Base-by-base conservation (phyloP, 1,140 invertebrate species). In the Sarcophaga peregrina region DNA sequence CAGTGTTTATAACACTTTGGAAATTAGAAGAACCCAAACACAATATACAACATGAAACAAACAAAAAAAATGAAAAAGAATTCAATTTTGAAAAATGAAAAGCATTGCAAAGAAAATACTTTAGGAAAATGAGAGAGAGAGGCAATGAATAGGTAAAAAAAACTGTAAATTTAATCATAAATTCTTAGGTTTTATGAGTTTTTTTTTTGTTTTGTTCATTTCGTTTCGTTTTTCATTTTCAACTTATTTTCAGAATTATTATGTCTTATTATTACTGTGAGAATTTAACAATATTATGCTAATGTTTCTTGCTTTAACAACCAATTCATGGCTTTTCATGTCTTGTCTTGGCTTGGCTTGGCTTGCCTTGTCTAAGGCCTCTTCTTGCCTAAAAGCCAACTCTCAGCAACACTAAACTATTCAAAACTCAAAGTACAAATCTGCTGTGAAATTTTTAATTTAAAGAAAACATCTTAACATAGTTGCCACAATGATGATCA, bases 161-260 rank as follows among this genome's bases (percentile, higher is more conserved):
- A 52, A 78, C 75, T 78, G 75, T 78, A 50, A 78, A 78, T 78
- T 48, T 78, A 78, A 78, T 52, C 75, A 50, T 78, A 78, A 78
- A 47, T 78, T 78, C 75, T 58, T 58, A 4, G 25, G 1, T 37
- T 37, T 37, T 37, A 37, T 37, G 25, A 37, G 25, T 37, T 37
- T 37, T 37, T 37, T 37, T 37, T 37, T 37, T 37, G 25, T 37
- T 37, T 37, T 37, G 25, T 37, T 37, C 25, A 37, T 37, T 37
- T 37, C 25, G 25, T 37, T 37, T 37, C 25, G 25, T 37, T 37
- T 37, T 37, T 37, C 25, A 37, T 37, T 37, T 37, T 37, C 1
- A 37, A 37, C 1, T 37, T 37, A 37, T 37, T 37, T 37, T 37
- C 25, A 37, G 25, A 37, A 37, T 37, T 37, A 37, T 37, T 37